These are phyloP conservation scores for Mesaphorura yosii DNA, from an alignment of 1,140 invertebrate species.

Conservation along the genomic window DNA sequence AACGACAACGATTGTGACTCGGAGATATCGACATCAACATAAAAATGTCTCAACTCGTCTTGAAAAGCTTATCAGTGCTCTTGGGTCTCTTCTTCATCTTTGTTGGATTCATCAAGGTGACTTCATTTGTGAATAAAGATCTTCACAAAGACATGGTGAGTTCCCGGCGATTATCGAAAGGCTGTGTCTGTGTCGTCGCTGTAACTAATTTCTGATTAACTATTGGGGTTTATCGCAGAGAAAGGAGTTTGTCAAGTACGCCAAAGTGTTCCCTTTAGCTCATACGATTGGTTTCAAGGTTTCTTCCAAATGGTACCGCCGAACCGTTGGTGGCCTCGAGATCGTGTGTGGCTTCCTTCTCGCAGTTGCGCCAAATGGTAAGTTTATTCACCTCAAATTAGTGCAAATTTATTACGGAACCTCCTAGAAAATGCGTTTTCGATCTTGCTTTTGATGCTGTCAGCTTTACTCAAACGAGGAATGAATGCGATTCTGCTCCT, in stretches of 20 bases:
- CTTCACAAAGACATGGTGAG: conserved; percentile 93
- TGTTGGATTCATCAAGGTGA: conserved; percentile 25
- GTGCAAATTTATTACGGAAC: not conserved
- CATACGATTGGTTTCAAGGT: conserved; percentile 56
- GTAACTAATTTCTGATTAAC: conserved; percentile 28
- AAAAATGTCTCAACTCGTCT: conserved; percentile 47
- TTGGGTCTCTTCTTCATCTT: conserved; percentile 69
- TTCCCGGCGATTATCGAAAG: too few species aligned
- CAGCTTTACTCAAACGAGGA: conserved; percentile 77
- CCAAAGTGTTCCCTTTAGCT: conserved; percentile 90
- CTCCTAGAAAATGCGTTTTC: not conserved
- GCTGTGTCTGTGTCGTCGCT: not conserved
- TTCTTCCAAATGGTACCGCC: conserved; percentile 83
- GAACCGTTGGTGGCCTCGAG: conserved; percentile 74
- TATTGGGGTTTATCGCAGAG: too few species aligned
- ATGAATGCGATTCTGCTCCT: conserved; percentile 71
- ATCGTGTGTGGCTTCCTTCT: conserved; percentile 79
- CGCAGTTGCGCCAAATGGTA: conserved; percentile 76
- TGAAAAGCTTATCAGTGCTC: conserved; percentile 78
- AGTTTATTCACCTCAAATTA: conserved; percentile 29
- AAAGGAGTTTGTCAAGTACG: conserved; percentile 91
- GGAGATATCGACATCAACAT: too few species aligned
- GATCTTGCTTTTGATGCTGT: conserved; percentile 34
- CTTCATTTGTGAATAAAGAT: conserved; percentile 82
- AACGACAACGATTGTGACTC: too few species aligned